Base-by-base conservation (phyloP, 1,140 invertebrate genomes). In the Drosophila sulfurigaster region DNA sequence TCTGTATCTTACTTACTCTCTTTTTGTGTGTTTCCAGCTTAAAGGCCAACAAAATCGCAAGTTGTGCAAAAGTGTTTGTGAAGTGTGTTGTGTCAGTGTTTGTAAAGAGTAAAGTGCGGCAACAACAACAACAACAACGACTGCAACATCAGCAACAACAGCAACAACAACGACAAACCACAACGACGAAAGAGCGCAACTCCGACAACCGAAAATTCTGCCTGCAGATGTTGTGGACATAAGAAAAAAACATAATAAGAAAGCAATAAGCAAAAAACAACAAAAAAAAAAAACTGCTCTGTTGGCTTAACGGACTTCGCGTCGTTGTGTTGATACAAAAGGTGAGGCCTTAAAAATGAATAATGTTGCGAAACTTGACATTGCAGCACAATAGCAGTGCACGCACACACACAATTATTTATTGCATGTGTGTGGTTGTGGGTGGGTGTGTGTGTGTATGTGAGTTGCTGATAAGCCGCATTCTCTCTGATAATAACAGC, bases 271-370 rank as follows among this genome's bases (percentile, higher is more conserved):
- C 35, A 8, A 38, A 56, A 16, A 63, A 79, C 48, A 51, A 59
- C 30, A 38, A 56, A 28, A 11, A 48, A 11, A 48, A 58, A 57
- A 57, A 59, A 79, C 45, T 71, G 73, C 73, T 60, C 58, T 58
- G 73, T 51, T 78, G 76, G 76, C 73, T 76, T 71, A 51, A 62
- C 73, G 38, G 62, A 79, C 45, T 66, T 75, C 32, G 32, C 45
- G 13, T 57, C 46, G 56, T 43, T 63, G 52, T 54, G 46, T 59
- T 52, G 46, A 51, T 45, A 54, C 16, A 78, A 65, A 79, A 80
- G 78, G 78, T 80, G 35, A 78, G 75, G 15, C 60, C 48, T 20
- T n/a, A 56, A n/a, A 28, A 38, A 58, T 41, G 58, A 58, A 48
- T 54, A 63, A 25, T 52, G 49, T 62, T 62, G 64, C 48, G 16